Percentiles rank a stretch among this genome's conserved stretches.
Conservation (phyloP, 2,888 invertebrate genomes). For the Glaucopsyche alexis region DNA sequence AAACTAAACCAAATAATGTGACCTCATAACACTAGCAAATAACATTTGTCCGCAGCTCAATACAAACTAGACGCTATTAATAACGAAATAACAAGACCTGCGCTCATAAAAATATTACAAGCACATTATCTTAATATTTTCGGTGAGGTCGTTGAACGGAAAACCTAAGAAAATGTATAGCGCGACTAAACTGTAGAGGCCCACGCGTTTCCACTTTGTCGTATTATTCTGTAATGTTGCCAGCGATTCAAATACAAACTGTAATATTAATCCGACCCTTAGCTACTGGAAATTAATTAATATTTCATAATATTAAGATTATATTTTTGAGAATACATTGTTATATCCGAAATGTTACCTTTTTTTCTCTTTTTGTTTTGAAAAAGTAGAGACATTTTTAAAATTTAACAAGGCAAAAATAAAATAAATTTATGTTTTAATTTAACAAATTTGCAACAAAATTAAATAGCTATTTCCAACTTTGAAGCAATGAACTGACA, state of each 20-base stretch:
- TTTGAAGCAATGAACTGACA: background rate
- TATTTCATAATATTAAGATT: background rate
- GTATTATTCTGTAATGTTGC: slow-evolving; percentile 41
- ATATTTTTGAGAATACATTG: too few relatives aligned
- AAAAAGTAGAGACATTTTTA: background rate
- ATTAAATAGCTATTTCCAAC: background rate
- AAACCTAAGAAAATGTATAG: slow-evolving; percentile 25
- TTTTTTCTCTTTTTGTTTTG: background rate
- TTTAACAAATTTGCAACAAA: too few relatives aligned
- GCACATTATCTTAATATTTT: slow-evolving; percentile 33
- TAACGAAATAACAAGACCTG: slow-evolving; percentile 35
- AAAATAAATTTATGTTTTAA: too few relatives aligned
- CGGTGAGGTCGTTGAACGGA: slow-evolving; percentile 49
- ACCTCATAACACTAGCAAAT: slow-evolving; percentile 38
- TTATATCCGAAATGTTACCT: too few relatives aligned
- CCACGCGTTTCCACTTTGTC: slow-evolving; percentile 45
- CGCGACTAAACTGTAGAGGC: slow-evolving; percentile 21
- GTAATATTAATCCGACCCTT: background rate
- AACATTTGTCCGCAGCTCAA: slow-evolving; percentile 40
- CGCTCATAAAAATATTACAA: slow-evolving; percentile 31
- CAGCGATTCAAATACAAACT: background rate
- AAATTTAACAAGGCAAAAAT: background rate
- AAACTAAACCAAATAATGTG: slow-evolving; percentile 42
- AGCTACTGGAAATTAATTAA: background rate
- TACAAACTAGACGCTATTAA: slow-evolving; percentile 39